Base-by-base conservation (phyloP, 2,888 invertebrate species). In the Sceliomorpha sp. region DNA sequence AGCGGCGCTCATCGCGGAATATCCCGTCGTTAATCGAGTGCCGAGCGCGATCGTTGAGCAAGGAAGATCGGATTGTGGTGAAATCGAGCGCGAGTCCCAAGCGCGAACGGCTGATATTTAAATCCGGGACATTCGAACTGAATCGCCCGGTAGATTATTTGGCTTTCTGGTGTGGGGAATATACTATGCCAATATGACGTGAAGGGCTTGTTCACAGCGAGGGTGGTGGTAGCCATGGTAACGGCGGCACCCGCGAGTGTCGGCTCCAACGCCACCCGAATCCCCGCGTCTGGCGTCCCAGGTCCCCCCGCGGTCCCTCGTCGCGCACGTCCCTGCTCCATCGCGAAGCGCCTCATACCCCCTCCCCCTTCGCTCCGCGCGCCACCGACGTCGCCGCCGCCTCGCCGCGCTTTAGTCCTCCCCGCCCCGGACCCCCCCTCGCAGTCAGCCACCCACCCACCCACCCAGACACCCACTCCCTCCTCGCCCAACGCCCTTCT, bases 181-280 rank as follows among this genome's bases (percentile, higher is more conserved):
- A 84, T 84, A 83, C 83, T 84, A 81, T 84, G 80, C 85, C 83
- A 85, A 85, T 84, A 80, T 78, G 80, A 80, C 80, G 83, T 82
- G 79, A 84, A 86, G 84, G 83, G 84, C 80, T 83, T 82, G 83
- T 82, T 83, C 82, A 86, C 85, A 87, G 86, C 81, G 82, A 81
- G 85, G 85, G 88, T 87, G 88, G 87, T 87, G 86, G 91, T 91
- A 87, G 90, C 88, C 89, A 91, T 90, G 90, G 90, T 88, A 88
- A 91, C 91, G 89, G 90, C 86, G 88, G 91, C 91, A 91, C 90
- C 90, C 90, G 90, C 90, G 90, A 88, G 88, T 88, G 88, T 88
- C 88, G 88, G 84, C 91, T 90, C 90, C 90, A 83, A 89, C 91
- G 90, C 91, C 91, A 89, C 89, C 84, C 88, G 89, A 90, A 89